Base-by-base conservation (phyloP, 2,888 invertebrate species). In the Endotricha flammealis region DNA sequence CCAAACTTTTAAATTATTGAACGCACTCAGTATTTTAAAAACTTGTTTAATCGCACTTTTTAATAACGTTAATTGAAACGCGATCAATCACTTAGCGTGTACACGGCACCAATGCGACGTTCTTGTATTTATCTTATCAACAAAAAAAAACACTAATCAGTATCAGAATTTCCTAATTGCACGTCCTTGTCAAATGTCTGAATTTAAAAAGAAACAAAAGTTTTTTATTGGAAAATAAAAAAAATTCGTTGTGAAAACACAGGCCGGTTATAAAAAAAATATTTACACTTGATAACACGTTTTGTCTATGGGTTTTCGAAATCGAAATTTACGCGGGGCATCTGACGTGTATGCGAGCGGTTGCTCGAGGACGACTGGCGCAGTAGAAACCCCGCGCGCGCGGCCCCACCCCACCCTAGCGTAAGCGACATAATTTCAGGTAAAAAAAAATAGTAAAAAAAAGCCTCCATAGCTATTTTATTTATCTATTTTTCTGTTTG, bases 351-450 rank as follows among this genome's bases (percentile, higher is more conserved):
- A 50, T 9, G 57, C 67, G 57, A 43, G 45, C 78, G 52, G 65
- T 54, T 53, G 56, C 69, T 66, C 57, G 68, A 72, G 51, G 59
- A 58, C 63, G 76, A 83, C 83, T 83, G 81, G 68, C 82, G 20
- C 20, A 20, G 3, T n/a, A 2, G 6, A 6, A 4, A 2, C 20
- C 20, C 20, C 20, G 82, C 71, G 63, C 60, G 82, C 71, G 63
- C 60, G 51, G 63, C 76, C 76, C 80, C 78, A 50, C 73, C 53
- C 62, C 43, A 48, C 72, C 38, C 64, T 42, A 55, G 59, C 71
- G 67, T 37, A 24, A 29, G 44, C 37, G 39, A 49, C 57, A 63
- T 54, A 44, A 51, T 53, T 77, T 74, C 78, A 76, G 77, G 76
- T 75, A 80, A 68, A 76, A 76, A 78, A 61, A 59, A 48, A 50